phyloP scores from a whole-genome alignment of 2,797 vertebrate genomes.

The Macroramphosus scolopax region DNA sequence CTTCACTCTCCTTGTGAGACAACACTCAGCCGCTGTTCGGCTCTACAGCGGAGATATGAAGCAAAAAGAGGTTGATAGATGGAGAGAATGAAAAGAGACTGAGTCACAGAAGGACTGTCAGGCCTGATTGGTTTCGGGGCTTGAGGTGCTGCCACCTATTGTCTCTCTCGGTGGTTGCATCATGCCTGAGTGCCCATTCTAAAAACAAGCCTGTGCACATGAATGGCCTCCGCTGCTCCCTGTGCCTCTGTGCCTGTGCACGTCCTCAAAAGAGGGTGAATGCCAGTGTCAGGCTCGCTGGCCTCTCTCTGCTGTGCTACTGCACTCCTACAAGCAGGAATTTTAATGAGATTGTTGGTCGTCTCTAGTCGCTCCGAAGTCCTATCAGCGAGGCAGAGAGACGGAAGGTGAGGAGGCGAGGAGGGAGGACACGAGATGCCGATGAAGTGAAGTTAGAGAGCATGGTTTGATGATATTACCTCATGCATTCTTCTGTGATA shows the following conservation, averaged over 20 bases:
- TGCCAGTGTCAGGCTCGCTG: constrained; percentile 48
- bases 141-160: constrained; percentile 51
- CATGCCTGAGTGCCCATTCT: constrained; percentile 55
- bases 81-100: too few species aligned
- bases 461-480: too few species aligned
- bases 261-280: constrained; percentile 51
- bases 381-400: constrained; percentile 5
- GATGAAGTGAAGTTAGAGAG: too few species aligned
- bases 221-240: constrained; percentile 24
- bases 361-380: too few species aligned
- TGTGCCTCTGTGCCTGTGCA: constrained; percentile 22
- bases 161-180: constrained; percentile 39
- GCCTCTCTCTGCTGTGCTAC: constrained; percentile 49
- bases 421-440: too few species aligned
- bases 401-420: constrained; percentile 6
- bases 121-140: constrained; percentile 23
- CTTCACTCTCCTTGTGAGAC: too few species aligned
- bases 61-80: too few species aligned
- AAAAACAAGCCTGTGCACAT: constrained; percentile 50
- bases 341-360: constrained; percentile 73
- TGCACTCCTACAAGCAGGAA: constrained; percentile 60
- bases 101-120: constrained; percentile 10
- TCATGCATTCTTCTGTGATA: too few species aligned
- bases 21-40: too few species aligned
- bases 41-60: too few species aligned